A percentile compares a stretch with the other conserved stretches of the same genome.
Conservation (phyloP, 2,113 vertebrate genomes). For the Collichthys lucidus region DNA sequence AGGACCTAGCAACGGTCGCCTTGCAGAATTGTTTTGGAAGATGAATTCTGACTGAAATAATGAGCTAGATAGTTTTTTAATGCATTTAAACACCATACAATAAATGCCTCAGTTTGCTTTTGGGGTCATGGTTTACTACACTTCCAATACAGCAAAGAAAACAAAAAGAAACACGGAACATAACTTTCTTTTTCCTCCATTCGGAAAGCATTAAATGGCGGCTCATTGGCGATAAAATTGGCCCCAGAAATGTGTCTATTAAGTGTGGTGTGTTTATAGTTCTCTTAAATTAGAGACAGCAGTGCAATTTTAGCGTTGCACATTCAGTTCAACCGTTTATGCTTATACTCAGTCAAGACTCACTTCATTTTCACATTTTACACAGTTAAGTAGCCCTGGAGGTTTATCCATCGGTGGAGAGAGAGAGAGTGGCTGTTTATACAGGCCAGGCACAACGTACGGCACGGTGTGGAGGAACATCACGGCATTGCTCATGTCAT, state of each 20-base stretch:
- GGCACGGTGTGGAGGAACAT: neutral
- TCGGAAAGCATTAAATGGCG: neutral
- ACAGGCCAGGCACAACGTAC: neutral
- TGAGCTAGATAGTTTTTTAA: too few relatives aligned
- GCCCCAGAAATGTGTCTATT: neutral
- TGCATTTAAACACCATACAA: too few relatives aligned
- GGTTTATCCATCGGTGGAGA: neutral
- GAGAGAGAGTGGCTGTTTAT: neutral
- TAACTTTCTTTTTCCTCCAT: neutral
- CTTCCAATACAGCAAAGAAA: neutral
- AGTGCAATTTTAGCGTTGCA: constrained; percentile 1
- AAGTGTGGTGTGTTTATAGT: neutral
- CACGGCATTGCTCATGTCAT: neutral
- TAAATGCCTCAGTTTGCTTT: neutral
- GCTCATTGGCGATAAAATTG: neutral
- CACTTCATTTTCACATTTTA: constrained; percentile 11
- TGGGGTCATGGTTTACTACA: neutral
- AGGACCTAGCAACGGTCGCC: too few relatives aligned
- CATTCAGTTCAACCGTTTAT: neutral
- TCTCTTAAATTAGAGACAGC: neutral
- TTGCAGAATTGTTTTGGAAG: too few relatives aligned
- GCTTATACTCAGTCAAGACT: neutral
- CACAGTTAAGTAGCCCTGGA: constrained; percentile 8
- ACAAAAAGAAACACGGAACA: neutral
- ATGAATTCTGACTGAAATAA: too few relatives aligned